Evolutionary conservation across 2,113 vertebrate genomes (phyloP).

Genomic region (Cheirogaleus medius): DNA sequence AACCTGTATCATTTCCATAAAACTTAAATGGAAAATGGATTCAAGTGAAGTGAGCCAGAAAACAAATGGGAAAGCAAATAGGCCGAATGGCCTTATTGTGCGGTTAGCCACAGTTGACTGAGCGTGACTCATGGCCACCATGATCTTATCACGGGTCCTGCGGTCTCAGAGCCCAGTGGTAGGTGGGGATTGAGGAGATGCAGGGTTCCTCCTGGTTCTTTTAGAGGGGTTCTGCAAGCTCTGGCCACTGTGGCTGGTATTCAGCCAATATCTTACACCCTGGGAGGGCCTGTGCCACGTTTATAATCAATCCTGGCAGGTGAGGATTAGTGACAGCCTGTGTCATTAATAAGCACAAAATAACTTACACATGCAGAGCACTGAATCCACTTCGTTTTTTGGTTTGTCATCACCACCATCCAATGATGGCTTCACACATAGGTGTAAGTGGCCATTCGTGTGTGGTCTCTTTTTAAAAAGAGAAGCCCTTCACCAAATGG

Average conservation of each 20-base stretch:
- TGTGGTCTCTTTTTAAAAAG: not conserved
- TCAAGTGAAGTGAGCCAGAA: constrained; percentile 16
- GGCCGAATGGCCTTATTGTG: not conserved
- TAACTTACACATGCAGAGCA: not conserved
- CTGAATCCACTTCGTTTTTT: not conserved
- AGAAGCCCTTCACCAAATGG: not conserved
- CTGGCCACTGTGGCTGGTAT: not conserved
- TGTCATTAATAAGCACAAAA: not conserved
- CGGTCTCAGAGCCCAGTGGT: not conserved
- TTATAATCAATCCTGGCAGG: not conserved
- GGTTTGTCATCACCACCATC: not conserved
- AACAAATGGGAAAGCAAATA: not conserved
- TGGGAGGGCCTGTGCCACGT: not conserved
- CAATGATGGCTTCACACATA: not conserved
- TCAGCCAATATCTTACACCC: not conserved
- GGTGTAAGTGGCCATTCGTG: not conserved
- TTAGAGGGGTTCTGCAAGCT: not conserved
- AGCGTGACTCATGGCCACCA: not conserved
- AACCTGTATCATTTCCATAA: constrained; percentile 43
- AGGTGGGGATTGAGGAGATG: not conserved
- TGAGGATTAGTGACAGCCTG: not conserved
- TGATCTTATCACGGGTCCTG: not conserved
- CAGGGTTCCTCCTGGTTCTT: not conserved
- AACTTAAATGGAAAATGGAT: constrained; percentile 18
- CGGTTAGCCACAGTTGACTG: not conserved